phyloP scores from a whole-genome alignment of 2,797 vertebrate genomes.

The Diplodus puntazzo region DNA sequence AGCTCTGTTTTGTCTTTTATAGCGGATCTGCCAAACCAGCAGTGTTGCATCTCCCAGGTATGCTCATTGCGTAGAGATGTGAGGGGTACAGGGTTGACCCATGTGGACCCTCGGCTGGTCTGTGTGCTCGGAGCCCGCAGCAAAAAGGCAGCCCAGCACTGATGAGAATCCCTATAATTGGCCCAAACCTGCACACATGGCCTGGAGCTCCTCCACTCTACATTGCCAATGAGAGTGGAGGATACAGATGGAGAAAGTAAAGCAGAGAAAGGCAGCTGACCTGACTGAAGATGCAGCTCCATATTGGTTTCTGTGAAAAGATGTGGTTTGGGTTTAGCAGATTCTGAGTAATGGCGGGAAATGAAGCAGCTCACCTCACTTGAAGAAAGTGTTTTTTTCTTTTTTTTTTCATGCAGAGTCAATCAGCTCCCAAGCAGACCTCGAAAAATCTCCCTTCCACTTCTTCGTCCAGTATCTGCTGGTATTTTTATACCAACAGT shows the following conservation, averaged over 20 bases:
- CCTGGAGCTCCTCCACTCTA: slow-evolving; percentile 77
- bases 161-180: slow-evolving; percentile 87
- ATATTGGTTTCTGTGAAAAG: slow-evolving; percentile 45
- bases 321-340: slow-evolving; percentile 41
- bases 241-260: slow-evolving; percentile 69
- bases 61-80: slow-evolving; percentile 76
- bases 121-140: slow-evolving; percentile 77
- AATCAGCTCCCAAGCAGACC: slow-evolving; percentile 30
- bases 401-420: slow-evolving; percentile 14
- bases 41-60: slow-evolving; percentile 74
- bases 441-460: slow-evolving; percentile 22
- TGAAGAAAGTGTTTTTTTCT: slow-evolving; percentile 24
- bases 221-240: slow-evolving; percentile 79
- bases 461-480: slow-evolving; percentile 4
- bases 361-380: slow-evolving; percentile 44
- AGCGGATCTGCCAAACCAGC: slow-evolving; percentile 63
- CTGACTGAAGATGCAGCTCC: slow-evolving; percentile 69
- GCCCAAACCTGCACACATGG: slow-evolving; percentile 81
- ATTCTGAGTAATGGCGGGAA: slow-evolving; percentile 45
- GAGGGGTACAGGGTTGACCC: slow-evolving; percentile 77
- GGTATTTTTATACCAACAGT: slow-evolving; percentile 2
- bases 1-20: slow-evolving; percentile 7
- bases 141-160: slow-evolving; percentile 74
- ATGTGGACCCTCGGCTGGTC: slow-evolving; percentile 78
- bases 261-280: slow-evolving; percentile 68